Evolutionary conservation across 2,113 vertebrate genomes (phyloP), one percentile per base, ranked within the genome.

Genomic region (Heterocephalus glaber): DNA sequence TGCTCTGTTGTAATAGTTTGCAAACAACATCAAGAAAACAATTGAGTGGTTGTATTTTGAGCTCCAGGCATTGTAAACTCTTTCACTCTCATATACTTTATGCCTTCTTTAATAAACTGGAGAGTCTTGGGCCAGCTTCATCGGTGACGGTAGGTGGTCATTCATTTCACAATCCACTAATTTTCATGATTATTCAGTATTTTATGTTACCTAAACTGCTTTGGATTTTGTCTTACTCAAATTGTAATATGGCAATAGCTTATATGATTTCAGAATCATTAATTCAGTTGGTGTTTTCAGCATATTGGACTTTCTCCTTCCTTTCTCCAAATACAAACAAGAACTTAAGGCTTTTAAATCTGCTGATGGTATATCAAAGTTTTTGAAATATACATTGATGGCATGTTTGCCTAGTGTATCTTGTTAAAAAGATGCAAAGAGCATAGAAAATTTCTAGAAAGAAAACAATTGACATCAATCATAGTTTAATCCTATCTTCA

Each of bases 121-220:
- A 83, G 92, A 83, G 82, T 92, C 92, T 97, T 94, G 79, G 92
- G 86, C 95, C 86, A 96, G 81, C 68, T 66, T 96, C 89, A 89
- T 92, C 2, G 88, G 94, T 70, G 90, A 96, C 63, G 82, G 96
- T 96, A 86, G 93, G 96, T 97, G 93, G 80, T 87, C 84, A 96
- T 97, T 96, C 97, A 97, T 97, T 97, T 96, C 94, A 89, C 96
- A 97, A 90, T 63, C 81, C 96, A 96, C 92, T 97, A 90, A 96
- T 97, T 97, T 98, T 96, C 95, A 96, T 86, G 89, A 94, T 96
- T 97, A 94, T 93, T 89, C 77, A 89, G 95, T 95, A 93, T 97
- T 96, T 98, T 94, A 76, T 96, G 90, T 96, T 93, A 94, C 94
- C 88, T 96, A 96, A 97, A 97, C 92, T 90, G 95, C 94, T 96